Evolutionary conservation across 2,888 invertebrate genomes (phyloP).

Genomic region (Lycophotia porphyrea): DNA sequence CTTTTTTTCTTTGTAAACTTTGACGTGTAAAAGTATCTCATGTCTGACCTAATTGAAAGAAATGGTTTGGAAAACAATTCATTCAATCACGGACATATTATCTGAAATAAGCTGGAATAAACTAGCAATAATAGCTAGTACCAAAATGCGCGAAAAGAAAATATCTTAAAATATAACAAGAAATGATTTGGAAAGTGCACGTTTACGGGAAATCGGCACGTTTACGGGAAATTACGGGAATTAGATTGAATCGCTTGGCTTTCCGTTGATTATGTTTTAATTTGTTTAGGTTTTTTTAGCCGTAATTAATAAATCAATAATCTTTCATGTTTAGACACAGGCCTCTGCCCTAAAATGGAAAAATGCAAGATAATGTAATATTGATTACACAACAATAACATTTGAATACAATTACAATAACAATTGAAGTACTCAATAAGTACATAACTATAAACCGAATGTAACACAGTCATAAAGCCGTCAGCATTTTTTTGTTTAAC

Average conservation of each 20-base stretch:
- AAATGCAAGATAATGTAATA: background rate
- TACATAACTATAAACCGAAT: background rate
- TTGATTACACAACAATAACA: background rate
- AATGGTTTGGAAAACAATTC: too few species aligned
- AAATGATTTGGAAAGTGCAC: background rate
- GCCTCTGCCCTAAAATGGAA: background rate
- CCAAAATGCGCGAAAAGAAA: background rate
- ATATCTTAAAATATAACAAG: background rate
- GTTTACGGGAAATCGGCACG: background rate
- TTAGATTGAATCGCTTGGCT: background rate
- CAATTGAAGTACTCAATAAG: too few species aligned
- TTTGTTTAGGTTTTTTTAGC: background rate
- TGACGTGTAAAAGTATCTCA: too few species aligned
- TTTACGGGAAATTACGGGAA: background rate
- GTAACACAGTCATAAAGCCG: background rate
- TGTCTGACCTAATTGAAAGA: too few species aligned
- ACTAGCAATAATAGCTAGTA: background rate
- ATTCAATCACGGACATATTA: background rate
- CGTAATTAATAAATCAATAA: background rate
- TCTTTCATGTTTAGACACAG: background rate
- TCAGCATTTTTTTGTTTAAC: conserved; percentile 19
- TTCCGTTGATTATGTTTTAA: background rate
- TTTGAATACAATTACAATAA: background rate
- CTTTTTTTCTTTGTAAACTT: too few species aligned
- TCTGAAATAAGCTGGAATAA: background rate